Evolutionary conservation across 2,888 invertebrate genomes (phyloP).

Genomic region (Sacculina carcini): DNA sequence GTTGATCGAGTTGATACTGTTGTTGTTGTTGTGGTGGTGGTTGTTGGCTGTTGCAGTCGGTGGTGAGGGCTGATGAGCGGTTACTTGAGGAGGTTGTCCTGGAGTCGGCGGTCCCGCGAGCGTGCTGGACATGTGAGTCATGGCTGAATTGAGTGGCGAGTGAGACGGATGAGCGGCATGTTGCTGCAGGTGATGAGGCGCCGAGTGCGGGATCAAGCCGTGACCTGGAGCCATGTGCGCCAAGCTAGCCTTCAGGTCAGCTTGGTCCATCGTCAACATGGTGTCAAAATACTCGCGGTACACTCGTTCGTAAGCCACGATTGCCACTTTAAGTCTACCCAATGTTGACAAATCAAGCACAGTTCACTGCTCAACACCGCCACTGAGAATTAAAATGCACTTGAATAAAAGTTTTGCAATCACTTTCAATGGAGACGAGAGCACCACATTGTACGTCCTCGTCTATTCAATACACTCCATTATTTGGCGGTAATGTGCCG

Average conservation of each 20-base stretch:
- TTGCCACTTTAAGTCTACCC: slow-evolving; percentile 4
- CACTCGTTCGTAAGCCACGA: slow-evolving; percentile 4
- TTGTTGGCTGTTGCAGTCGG: slow-evolving; percentile 2
- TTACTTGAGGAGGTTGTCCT: slow-evolving; percentile 2
- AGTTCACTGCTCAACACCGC: no score
- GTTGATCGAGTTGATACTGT: slow-evolving; percentile 9
- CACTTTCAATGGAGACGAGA: slow-evolving; percentile 1
- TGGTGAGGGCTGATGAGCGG: slow-evolving; percentile 8
- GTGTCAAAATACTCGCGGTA: neutral
- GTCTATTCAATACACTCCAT: slow-evolving; percentile 3
- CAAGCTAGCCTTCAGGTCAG: slow-evolving; percentile 3
- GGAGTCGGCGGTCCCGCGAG: slow-evolving; percentile 5
- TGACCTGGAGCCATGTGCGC: slow-evolving; percentile 10
- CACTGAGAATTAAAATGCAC: slow-evolving; percentile 4
- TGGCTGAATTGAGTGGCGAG: slow-evolving; percentile 9
- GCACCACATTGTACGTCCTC: neutral
- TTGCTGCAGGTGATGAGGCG: no score
- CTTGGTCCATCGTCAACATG: slow-evolving; percentile 1
- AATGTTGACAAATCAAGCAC: no score
- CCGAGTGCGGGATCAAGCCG: slow-evolving; percentile 7
- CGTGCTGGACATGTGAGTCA: slow-evolving; percentile 6
- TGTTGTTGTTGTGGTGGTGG: slow-evolving; percentile 7
- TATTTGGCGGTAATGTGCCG: slow-evolving; percentile 5
- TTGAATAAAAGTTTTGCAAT: slow-evolving; percentile 2
- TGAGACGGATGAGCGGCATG: slow-evolving; percentile 5